Conservation (phyloP, 2,113 vertebrate genomes). For the Axis porcinus region DNA sequence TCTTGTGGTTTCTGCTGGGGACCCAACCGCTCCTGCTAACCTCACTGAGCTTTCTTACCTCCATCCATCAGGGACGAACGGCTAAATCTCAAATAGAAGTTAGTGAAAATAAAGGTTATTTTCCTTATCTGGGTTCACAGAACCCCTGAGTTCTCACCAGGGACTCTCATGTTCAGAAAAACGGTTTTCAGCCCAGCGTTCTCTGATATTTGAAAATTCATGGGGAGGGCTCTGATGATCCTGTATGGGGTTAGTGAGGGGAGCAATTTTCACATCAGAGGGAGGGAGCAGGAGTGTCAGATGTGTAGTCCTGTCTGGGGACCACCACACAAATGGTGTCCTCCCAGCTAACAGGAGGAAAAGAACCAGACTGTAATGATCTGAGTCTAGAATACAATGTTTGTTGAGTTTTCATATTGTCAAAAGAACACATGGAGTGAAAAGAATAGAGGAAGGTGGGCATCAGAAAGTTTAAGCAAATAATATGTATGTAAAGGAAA, state of each 20-base stretch:
- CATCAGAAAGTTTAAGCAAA: background rate
- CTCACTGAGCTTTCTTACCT: background rate
- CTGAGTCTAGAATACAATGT: background rate
- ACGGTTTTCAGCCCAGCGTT: background rate
- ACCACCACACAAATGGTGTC: background rate
- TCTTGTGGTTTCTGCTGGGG: background rate
- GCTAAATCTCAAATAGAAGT: background rate
- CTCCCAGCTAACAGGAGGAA: background rate
- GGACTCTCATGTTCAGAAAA: background rate
- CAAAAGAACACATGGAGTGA: background rate
- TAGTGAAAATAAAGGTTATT: background rate
- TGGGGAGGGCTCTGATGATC: background rate
- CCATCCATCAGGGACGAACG: background rate
- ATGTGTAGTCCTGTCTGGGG: background rate
- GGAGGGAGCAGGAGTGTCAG: background rate
- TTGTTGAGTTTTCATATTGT: background rate
- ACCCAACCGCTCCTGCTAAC: background rate
- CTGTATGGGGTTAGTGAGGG: background rate
- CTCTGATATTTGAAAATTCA: background rate
- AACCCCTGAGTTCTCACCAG: background rate
- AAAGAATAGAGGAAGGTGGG: background rate
- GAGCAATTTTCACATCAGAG: background rate
- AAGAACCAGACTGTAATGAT: background rate
- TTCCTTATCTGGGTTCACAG: background rate
- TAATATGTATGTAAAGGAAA: background rate